Percentiles rank a stretch among this genome's conserved stretches.
phyloP scores from a whole-genome alignment of 1,140 invertebrate genomes.

The Apis cerana region DNA sequence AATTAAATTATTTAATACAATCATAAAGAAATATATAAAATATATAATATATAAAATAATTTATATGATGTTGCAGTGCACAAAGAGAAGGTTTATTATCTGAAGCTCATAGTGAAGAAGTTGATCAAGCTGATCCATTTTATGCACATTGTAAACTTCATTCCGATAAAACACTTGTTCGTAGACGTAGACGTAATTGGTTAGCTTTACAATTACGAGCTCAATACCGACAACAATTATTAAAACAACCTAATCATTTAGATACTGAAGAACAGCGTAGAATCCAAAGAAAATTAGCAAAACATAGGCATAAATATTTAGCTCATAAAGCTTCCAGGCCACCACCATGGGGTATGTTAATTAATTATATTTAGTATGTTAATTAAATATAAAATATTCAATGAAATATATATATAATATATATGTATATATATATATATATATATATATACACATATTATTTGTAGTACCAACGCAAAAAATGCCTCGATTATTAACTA shows the following conservation, averaged over 20 bases:
- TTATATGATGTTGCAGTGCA: slow-evolving; percentile 84
- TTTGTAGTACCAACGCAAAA: slow-evolving; percentile 94
- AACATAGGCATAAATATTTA: slow-evolving; percentile 89
- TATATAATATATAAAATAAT: not conserved
- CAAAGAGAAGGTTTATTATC: slow-evolving; percentile 95
- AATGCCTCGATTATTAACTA: slow-evolving; percentile 94
- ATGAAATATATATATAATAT: slow-evolving; percentile 1
- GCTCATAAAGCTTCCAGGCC: slow-evolving; percentile 88
- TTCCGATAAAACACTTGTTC: slow-evolving; percentile 91
- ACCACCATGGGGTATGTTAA: slow-evolving; percentile 90
- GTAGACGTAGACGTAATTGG: slow-evolving; percentile 92
- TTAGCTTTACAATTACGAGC: slow-evolving; percentile 92
- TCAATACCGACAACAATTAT: slow-evolving; percentile 84
- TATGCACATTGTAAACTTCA: slow-evolving; percentile 98
- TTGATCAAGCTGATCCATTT: slow-evolving; percentile 97
- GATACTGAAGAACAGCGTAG: slow-evolving; percentile 86
- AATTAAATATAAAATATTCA: slow-evolving; percentile 16
- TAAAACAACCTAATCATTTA: slow-evolving; percentile 80
- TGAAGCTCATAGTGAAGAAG: slow-evolving; percentile 96
- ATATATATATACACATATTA: not conserved
- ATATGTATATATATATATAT: too few species aligned
- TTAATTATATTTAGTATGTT: slow-evolving; percentile 15
- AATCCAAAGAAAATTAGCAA: slow-evolving; percentile 89
- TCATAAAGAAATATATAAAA: not conserved
- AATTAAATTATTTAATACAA: not conserved